Conservation (phyloP, 2,113 vertebrate genomes). For the Pachyramphus minor region DNA sequence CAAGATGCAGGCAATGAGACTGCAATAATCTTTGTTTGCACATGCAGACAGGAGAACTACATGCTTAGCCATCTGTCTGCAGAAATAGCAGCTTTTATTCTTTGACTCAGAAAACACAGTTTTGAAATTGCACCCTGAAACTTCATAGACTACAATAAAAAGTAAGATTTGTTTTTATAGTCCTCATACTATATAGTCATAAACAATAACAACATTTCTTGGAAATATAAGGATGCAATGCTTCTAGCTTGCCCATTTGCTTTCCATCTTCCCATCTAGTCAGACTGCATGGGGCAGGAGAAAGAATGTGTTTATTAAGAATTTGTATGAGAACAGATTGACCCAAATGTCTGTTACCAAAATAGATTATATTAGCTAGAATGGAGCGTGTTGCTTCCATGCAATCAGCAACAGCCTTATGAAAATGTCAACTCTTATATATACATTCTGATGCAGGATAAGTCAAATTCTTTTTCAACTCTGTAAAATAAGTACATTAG, state of each 20-base stretch:
- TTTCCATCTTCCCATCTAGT: slow-evolving; percentile 8
- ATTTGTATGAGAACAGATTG: slow-evolving; percentile 65
- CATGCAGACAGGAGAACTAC: background rate
- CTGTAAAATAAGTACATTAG: slow-evolving; percentile 20
- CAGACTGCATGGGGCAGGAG: background rate
- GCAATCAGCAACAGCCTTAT: slow-evolving; percentile 47
- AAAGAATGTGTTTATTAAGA: slow-evolving; percentile 57
- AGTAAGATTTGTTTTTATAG: background rate
- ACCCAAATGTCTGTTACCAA: slow-evolving; percentile 65
- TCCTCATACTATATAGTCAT: background rate
- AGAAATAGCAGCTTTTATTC: background rate
- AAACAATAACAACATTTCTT: slow-evolving; percentile 34
- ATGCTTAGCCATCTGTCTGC: slow-evolving; percentile 4
- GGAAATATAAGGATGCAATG: background rate
- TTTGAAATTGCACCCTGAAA: background rate
- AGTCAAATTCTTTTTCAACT: background rate
- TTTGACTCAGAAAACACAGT: background rate
- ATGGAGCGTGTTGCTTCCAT: slow-evolving; percentile 29
- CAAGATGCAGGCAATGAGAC: background rate
- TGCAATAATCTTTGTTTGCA: slow-evolving; percentile 3
- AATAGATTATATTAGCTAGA: slow-evolving; percentile 51
- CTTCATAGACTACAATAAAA: slow-evolving; percentile 9
- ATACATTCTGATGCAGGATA: slow-evolving; percentile 20
- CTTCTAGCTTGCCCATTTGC: background rate
- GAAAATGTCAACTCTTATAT: slow-evolving; percentile 49